A percentile compares a stretch with the other conserved stretches of the same genome.
Evolutionary conservation across 2,797 vertebrate species (phyloP).

Genomic region (Alcedo atthis): DNA sequence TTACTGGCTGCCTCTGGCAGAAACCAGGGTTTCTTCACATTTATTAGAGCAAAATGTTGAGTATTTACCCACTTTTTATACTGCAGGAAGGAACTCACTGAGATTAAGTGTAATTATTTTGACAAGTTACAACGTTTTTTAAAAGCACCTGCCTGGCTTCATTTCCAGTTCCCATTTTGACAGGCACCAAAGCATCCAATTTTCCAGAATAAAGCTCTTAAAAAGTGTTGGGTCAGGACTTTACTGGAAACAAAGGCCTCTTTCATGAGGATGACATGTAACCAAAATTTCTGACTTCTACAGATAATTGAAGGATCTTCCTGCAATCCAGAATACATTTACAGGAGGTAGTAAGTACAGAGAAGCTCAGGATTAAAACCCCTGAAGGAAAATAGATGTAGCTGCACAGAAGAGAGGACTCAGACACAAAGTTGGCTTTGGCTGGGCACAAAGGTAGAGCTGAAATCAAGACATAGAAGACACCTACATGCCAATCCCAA

Average conservation of each 20-base stretch:
- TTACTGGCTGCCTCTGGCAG: background rate
- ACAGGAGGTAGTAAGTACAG: background rate
- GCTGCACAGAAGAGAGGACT: accelerated
- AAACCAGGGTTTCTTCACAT: background rate
- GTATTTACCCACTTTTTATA: background rate
- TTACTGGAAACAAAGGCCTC: background rate
- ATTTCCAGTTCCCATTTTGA: background rate
- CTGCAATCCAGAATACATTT: background rate
- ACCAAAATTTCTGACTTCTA: background rate
- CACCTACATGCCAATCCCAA: background rate
- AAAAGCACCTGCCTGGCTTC: background rate
- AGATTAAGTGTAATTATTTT: background rate
- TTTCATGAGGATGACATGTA: background rate
- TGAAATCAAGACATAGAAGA: background rate
- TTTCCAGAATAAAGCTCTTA: background rate
- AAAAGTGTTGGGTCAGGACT: background rate
- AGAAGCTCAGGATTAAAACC: background rate
- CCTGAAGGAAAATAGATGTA: background rate
- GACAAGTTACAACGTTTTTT: slow-evolving; percentile 5
- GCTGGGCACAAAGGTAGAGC: background rate
- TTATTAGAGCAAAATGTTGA: background rate
- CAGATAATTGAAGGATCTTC: background rate
- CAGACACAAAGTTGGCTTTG: background rate
- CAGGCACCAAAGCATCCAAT: background rate
- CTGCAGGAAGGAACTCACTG: background rate